Evolutionary conservation across 2,888 invertebrate genomes (phyloP).

Genomic region (Orgyia antiqua): DNA sequence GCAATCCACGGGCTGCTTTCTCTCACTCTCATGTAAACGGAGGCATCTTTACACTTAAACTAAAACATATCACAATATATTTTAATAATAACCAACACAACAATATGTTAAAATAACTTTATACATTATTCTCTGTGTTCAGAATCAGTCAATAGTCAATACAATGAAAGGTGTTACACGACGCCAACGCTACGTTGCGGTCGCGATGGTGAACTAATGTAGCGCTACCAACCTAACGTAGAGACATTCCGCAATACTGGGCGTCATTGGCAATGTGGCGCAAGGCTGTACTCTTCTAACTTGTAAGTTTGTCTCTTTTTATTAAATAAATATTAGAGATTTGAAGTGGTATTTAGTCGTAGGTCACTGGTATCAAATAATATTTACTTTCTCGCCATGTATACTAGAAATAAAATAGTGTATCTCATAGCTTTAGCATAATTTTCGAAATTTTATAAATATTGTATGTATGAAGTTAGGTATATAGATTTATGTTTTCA

Average conservation of each 20-base stretch:
- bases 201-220: constrained; percentile 76
- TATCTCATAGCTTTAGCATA: too few species aligned
- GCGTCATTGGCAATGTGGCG: constrained; percentile 73
- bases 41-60: constrained; percentile 74
- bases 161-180: constrained; percentile 85
- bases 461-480: too few species aligned
- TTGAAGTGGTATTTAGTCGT: constrained; percentile 7
- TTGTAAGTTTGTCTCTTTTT: constrained; percentile 43
- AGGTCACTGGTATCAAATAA: constrained; percentile 6
- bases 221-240: constrained; percentile 59
- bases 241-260: constrained; percentile 63
- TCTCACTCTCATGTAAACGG: constrained; percentile 75
- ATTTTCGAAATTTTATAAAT: too few species aligned
- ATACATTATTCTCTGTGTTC: constrained; percentile 80
- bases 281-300: constrained; percentile 46
- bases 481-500: too few species aligned
- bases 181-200: constrained; percentile 79
- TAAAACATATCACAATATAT: constrained; percentile 69
- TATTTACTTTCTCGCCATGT: too few species aligned
- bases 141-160: constrained; percentile 85
- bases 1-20: constrained; percentile 74
- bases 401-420: too few species aligned
- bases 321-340: constrained; percentile 9
- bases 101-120: constrained; percentile 81
- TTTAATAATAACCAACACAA: constrained; percentile 72